These are phyloP conservation scores for Dione juno DNA, from an alignment of 2,888 invertebrate genomes.

Conservation along the genomic window DNA sequence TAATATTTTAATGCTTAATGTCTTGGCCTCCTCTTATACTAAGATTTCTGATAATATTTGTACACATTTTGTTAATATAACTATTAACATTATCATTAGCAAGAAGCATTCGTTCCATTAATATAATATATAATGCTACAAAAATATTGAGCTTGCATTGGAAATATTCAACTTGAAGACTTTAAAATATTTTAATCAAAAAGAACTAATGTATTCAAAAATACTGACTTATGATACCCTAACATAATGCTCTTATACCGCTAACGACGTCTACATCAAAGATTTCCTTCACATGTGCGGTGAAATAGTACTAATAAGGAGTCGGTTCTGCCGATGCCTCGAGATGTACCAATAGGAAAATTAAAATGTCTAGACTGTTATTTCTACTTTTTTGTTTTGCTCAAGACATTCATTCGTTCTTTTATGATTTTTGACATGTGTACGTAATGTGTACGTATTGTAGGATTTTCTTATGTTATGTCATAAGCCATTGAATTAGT, in stretches of 20 bases:
- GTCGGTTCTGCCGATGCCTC: conserved; percentile 70
- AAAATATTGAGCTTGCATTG: not conserved
- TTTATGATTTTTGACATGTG: conserved; percentile 37
- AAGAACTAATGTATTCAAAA: conserved; percentile 48
- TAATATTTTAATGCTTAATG: no score
- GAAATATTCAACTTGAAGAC: conserved; percentile 24
- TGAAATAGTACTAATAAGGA: conserved; percentile 67
- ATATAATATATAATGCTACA: not conserved
- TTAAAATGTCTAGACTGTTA: conserved; percentile 81
- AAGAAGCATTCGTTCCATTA: not conserved
- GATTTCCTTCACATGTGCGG: conserved; percentile 71
- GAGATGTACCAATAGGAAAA: conserved; percentile 77
- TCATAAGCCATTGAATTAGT: not conserved
- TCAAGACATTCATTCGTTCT: conserved; percentile 55
- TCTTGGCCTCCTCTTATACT: no score
- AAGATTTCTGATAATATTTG: no score
- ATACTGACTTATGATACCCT: conserved; percentile 48
- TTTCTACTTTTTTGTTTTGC: conserved; percentile 67
- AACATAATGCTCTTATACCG: conserved; percentile 67
- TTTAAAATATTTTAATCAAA: conserved; percentile 43
- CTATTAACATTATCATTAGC: not conserved
- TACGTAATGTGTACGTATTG: conserved; percentile 1
- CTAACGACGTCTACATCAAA: conserved; percentile 78
- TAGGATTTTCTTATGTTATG: not conserved
- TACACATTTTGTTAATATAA: no score